Base-by-base conservation (phyloP, 2,888 invertebrate genomes). In the Stomorhina lunata region DNA sequence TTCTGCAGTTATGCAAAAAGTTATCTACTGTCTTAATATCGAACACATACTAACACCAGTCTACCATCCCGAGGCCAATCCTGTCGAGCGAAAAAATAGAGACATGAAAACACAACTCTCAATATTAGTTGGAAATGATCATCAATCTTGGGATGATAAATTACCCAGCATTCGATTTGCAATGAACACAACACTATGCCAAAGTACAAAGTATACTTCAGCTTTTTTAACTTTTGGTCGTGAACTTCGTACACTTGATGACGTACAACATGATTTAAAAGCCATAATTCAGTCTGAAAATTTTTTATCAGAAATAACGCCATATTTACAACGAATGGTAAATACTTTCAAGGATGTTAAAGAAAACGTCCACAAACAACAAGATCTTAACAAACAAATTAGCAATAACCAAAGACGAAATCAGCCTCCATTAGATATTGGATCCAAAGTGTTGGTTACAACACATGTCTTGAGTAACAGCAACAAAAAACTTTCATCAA, bases 151-250 rank as follows among this genome's bases (percentile, higher is more conserved):
- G 84, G 37, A 55, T 2, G 34, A 63, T 7, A 72, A 87, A 1
- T 68, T 91, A 1, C 85, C 90, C 0, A 63, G 84, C 1, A 88
- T 91, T 0, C 81, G 90, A 0, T 91, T 90, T 61, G 88, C 90
- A 0, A 89, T 91, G 86, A 91, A 91, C 55, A 87, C 89, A 0
- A 85, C 86, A 0, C 53, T 22, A 4, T 86, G 87, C 55, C 80
- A 85, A 45, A 83, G 85, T 9, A 90, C 90, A 2, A 86, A 87
- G 0, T 84, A 79, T 32, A 84, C 88, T 0, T 85, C 90, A 1
- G 89, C 90, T 0, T 90, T 85, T 48, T 61, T 90, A 1, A 90
- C 87, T 20, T 89, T 88, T 55, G 91, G 86, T 0, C 72, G 90
- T 63, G 89, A 91, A 77, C 45, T 90, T 0, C 79, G 90, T 12